These are phyloP conservation scores for Drosophila persimilis DNA, from an alignment of 1,140 invertebrate species.

Conservation along the genomic window DNA sequence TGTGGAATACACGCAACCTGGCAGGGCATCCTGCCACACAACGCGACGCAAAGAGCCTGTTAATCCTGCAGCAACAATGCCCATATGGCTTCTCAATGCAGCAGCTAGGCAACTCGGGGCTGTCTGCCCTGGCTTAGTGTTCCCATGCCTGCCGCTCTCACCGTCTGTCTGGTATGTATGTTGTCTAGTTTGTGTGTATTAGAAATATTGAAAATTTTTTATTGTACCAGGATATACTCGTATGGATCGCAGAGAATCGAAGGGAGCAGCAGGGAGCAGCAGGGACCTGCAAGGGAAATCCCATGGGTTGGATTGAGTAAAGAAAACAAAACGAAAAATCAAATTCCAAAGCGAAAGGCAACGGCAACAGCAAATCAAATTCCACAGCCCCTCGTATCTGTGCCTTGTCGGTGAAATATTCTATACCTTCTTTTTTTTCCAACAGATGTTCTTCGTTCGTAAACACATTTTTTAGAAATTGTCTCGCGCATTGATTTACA, in stretches of 20 bases:
- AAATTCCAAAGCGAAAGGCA: slow-evolving; percentile 32
- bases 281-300: slow-evolving; percentile 3
- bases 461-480: slow-evolving; percentile 72
- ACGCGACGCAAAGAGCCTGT: slow-evolving; percentile 35
- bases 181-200: slow-evolving; percentile 30
- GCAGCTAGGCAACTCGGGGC: not conserved
- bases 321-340: slow-evolving; percentile 65
- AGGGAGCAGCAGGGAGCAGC: slow-evolving; percentile 4
- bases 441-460: slow-evolving; percentile 69
- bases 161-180: slow-evolving; percentile 22
- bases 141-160: not conserved
- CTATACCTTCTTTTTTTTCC: slow-evolving; percentile 37
- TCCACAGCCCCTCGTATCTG: slow-evolving; percentile 18
- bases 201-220: slow-evolving; percentile 76
- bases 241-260: slow-evolving; percentile 34
- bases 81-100: slow-evolving; percentile 11
- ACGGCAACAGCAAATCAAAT: slow-evolving; percentile 30
- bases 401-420: slow-evolving; percentile 59
- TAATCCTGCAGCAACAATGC: slow-evolving; percentile 69
- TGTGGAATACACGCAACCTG: slow-evolving; percentile 44
- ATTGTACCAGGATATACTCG: slow-evolving; percentile 61
- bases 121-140: slow-evolving; percentile 29
- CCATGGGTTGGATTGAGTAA: slow-evolving; percentile 18
- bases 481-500: slow-evolving; percentile 69
- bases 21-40: slow-evolving; percentile 5